These are phyloP conservation scores for Tetramorium bicarinatum DNA, from an alignment of 2,888 invertebrate genomes.

Conservation along the genomic window DNA sequence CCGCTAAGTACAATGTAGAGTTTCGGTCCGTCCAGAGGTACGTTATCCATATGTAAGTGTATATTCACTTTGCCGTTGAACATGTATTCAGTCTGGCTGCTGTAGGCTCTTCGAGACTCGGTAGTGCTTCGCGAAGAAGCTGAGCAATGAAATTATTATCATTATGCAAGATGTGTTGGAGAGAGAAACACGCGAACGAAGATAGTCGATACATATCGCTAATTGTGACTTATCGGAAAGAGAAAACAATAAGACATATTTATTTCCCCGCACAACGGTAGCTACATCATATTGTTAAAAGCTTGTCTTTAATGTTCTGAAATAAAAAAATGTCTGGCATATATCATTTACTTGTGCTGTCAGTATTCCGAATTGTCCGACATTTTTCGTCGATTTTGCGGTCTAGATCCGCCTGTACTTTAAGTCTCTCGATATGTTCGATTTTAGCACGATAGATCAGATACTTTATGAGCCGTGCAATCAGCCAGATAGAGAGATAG, in stretches of 20 bases:
- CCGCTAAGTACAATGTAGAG: conserved; percentile 88
- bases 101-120: neutral
- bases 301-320: neutral
- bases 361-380: conserved; percentile 68
- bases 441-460: conserved; percentile 78
- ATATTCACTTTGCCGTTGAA: conserved; percentile 84
- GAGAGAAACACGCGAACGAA: neutral
- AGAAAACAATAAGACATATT: conserved; percentile 1
- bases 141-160: conserved; percentile 28
- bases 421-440: conserved; percentile 69
- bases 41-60: conserved; percentile 87
- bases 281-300: neutral
- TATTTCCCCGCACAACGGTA: neutral
- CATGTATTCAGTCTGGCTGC: neutral
- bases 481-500: conserved; percentile 73
- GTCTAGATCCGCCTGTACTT: conserved; percentile 66
- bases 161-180: neutral
- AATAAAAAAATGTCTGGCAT: conserved; percentile 5
- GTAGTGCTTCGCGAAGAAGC: conserved; percentile 19
- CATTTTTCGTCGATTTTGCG: conserved; percentile 75
- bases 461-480: conserved; percentile 80
- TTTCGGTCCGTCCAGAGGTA: conserved; percentile 87
- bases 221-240: neutral
- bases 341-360: conserved; percentile 49
- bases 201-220: neutral